Evolutionary conservation across 1,140 invertebrate species (phyloP).

Genomic region (Drosophila tristis): DNA sequence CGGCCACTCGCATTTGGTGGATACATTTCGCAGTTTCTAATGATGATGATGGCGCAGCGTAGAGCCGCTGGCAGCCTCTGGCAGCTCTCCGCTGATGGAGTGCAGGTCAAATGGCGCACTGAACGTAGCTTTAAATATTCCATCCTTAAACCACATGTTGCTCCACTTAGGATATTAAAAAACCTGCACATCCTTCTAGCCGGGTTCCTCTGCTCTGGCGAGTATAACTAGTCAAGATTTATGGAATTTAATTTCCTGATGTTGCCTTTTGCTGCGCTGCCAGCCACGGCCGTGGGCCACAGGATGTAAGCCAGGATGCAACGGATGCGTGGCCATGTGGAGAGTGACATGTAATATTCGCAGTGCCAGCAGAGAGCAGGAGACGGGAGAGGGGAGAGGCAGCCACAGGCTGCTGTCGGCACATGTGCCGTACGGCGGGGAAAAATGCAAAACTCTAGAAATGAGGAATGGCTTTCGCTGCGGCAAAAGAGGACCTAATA

Average conservation of each 20-base stretch:
- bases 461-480: slow-evolving; percentile 59
- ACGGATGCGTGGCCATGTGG: slow-evolving; percentile 61
- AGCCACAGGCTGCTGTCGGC: slow-evolving; percentile 59
- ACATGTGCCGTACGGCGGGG: slow-evolving; percentile 61
- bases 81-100: slow-evolving; percentile 25
- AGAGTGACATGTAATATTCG: slow-evolving; percentile 73
- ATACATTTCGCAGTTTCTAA: slow-evolving; percentile 71
- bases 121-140: slow-evolving; percentile 14
- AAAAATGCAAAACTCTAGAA: slow-evolving; percentile 39
- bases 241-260: slow-evolving; percentile 79
- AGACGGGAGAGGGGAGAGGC: neutral
- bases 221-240: slow-evolving; percentile 54
- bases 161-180: slow-evolving; percentile 76
- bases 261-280: slow-evolving; percentile 48
- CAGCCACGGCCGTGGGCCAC: neutral
- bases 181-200: slow-evolving; percentile 15
- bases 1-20: slow-evolving; percentile 48
- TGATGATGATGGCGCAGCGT: slow-evolving; percentile 54
- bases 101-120: slow-evolving; percentile 29
- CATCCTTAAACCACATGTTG: slow-evolving; percentile 59
- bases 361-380: slow-evolving; percentile 6
- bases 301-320: slow-evolving; percentile 50
- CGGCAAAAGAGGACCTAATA: slow-evolving; percentile 56
- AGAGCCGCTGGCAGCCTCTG: slow-evolving; percentile 40
- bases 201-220: slow-evolving; percentile 14